These are phyloP conservation scores for Linnaemya tessellans DNA, from an alignment of 2,888 invertebrate genomes.

Conservation along the genomic window DNA sequence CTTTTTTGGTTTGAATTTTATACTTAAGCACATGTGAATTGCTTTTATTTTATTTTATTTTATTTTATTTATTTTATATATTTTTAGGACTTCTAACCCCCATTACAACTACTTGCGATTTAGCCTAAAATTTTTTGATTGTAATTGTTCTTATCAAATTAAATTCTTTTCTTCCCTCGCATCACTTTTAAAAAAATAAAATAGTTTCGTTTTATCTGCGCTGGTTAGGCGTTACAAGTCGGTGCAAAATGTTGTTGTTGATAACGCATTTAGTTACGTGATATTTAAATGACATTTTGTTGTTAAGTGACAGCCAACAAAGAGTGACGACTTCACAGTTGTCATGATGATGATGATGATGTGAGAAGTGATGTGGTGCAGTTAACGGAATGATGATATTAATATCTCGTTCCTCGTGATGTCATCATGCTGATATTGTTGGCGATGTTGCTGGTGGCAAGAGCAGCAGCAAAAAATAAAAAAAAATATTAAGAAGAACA, in stretches of 20 bases:
- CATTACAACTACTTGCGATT: no score
- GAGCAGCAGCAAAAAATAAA: neutral
- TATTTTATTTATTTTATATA: no score
- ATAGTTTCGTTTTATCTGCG: neutral
- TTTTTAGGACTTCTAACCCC: no score
- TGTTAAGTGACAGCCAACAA: constrained; percentile 70
- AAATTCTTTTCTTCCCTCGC: constrained; percentile 23
- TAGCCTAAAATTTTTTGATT: no score
- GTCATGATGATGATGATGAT: constrained; percentile 29
- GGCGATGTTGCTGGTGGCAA: neutral
- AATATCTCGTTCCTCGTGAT: constrained; percentile 22
- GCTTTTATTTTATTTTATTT: no score
- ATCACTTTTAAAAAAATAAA: constrained; percentile 1
- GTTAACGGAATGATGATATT: constrained; percentile 18
- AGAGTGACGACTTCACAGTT: constrained; percentile 69
- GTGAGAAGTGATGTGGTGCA: neutral
- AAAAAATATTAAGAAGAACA: constrained; percentile 18
- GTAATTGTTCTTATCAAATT: no score
- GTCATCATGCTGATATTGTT: constrained; percentile 3
- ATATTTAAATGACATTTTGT: constrained; percentile 67
- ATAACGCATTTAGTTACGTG: constrained; percentile 64
- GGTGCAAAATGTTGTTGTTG: constrained; percentile 46
- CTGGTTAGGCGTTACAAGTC: constrained; percentile 18
- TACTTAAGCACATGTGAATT: no score
- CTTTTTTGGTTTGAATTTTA: no score